A percentile compares a stretch with the other conserved stretches of the same genome.
Conservation (phyloP, 1,140 invertebrate genomes). For the Aphelinus certus region DNA sequence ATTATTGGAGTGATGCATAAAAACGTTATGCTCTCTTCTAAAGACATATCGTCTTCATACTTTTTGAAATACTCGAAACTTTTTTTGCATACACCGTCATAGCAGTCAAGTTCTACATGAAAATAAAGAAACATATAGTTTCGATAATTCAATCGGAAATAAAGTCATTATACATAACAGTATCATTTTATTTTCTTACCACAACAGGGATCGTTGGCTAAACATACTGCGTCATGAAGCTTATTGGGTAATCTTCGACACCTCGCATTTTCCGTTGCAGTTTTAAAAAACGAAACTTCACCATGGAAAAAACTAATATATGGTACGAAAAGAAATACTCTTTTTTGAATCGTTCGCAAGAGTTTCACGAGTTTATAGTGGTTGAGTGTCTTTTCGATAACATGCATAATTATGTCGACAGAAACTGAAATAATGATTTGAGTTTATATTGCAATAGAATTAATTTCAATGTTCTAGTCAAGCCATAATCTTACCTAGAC, state of each 20-base stretch:
- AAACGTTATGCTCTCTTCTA: constrained; percentile 54
- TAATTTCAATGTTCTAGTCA: not conserved
- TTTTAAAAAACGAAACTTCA: constrained; percentile 51
- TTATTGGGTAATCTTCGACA: constrained; percentile 55
- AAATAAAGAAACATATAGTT: not conserved
- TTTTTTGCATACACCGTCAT: constrained; percentile 52
- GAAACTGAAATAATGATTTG: constrained; percentile 49
- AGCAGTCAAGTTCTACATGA: constrained; percentile 50
- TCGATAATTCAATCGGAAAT: not conserved
- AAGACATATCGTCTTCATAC: constrained; percentile 48
- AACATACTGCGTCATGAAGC: constrained; percentile 48
- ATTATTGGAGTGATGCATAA: constrained; percentile 51
- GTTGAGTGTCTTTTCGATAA: constrained; percentile 11
- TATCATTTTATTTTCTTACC: constrained; percentile 41
- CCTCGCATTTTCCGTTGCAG: constrained; percentile 54
- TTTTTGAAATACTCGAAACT: constrained; percentile 52
- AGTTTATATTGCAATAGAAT: constrained; percentile 3
- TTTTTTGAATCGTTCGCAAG: constrained; percentile 53
- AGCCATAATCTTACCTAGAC: constrained; percentile 50
- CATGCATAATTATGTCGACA: constrained; percentile 45
- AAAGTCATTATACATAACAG: not conserved
- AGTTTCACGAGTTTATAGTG: constrained; percentile 27
- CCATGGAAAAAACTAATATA: constrained; percentile 61
- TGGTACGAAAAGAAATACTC: constrained; percentile 56
- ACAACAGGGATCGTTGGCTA: constrained; percentile 48